A percentile compares a stretch with the other conserved stretches of the same genome.
phyloP scores from a whole-genome alignment of 1,140 invertebrate genomes.

The Brachionus angularis region DNA sequence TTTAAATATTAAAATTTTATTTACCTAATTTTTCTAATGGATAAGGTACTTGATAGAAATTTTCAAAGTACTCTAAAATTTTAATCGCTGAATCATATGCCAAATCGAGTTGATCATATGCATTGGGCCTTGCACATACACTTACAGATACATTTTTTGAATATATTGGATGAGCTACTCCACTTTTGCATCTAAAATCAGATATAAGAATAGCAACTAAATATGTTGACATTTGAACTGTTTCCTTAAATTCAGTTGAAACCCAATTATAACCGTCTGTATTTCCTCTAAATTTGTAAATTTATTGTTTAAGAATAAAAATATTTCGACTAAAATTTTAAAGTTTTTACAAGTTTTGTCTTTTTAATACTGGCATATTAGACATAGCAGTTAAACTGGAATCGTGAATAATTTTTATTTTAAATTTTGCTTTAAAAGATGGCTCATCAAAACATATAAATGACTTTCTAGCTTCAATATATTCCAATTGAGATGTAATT shows the following conservation, averaged over 20 bases:
- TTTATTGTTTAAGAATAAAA: slow-evolving; percentile 46
- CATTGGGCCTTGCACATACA: slow-evolving; percentile 71
- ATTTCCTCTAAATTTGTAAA: too few species aligned
- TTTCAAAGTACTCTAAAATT: slow-evolving; percentile 75
- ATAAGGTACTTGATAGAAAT: slow-evolving; percentile 70
- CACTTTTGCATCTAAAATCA: slow-evolving; percentile 64
- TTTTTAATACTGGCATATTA: slow-evolving; percentile 66
- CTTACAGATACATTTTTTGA: slow-evolving; percentile 72
- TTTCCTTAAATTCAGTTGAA: slow-evolving; percentile 37
- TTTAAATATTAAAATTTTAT: slow-evolving; percentile 22
- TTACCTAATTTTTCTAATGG: slow-evolving; percentile 59
- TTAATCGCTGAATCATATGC: slow-evolving; percentile 70
- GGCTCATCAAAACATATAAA: slow-evolving; percentile 97
- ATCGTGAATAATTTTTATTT: slow-evolving; percentile 65
- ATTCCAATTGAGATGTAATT: slow-evolving; percentile 43
- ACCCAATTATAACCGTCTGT: slow-evolving; percentile 45
- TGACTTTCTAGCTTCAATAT: slow-evolving; percentile 67
- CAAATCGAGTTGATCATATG: slow-evolving; percentile 71
- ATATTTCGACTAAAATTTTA: neutral
- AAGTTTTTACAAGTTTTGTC: neutral
- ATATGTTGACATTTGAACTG: slow-evolving; percentile 60
- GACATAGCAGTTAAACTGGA: slow-evolving; percentile 68
- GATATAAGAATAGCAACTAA: slow-evolving; percentile 59
- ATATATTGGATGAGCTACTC: slow-evolving; percentile 58
- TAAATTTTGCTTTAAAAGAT: slow-evolving; percentile 76